Percentiles rank a stretch among this genome's conserved stretches.
These are phyloP conservation scores for Calyptomena viridis DNA, from an alignment of 2,113 vertebrate species.

Conservation along the genomic window DNA sequence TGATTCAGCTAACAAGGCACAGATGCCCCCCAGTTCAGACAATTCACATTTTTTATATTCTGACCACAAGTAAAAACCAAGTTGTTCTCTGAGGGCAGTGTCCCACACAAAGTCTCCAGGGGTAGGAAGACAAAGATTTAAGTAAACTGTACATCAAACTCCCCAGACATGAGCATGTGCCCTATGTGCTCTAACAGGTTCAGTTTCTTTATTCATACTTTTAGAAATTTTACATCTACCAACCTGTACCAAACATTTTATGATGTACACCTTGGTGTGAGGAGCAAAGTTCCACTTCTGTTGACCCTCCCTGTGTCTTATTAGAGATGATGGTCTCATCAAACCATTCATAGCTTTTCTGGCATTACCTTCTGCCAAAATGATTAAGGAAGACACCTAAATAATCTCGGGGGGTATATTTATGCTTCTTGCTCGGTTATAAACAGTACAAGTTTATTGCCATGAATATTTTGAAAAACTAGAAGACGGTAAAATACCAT, in stretches of 20 bases:
- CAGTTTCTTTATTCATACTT: neutral
- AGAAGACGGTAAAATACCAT: neutral
- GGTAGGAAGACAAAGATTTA: neutral
- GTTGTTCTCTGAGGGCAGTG: neutral
- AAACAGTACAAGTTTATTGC: neutral
- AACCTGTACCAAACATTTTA: neutral
- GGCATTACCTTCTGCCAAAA: neutral
- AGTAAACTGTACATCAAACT: neutral
- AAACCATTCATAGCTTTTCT: neutral
- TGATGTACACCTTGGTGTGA: neutral
- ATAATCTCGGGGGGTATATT: neutral
- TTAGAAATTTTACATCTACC: neutral
- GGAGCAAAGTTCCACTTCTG: neutral
- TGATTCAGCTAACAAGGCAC: neutral
- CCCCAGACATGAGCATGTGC: accelerated
- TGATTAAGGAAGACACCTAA: neutral
- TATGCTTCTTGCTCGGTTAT: neutral
- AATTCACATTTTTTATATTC: neutral
- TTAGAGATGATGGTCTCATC: neutral
- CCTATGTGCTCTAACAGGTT: neutral
- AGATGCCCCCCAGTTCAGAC: accelerated
- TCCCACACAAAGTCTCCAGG: accelerated
- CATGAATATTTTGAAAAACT: neutral
- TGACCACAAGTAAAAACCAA: neutral
- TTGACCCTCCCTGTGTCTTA: neutral